phyloP scores from a whole-genome alignment of 2,888 invertebrate genomes.

The Tolmerus cingulatus region DNA sequence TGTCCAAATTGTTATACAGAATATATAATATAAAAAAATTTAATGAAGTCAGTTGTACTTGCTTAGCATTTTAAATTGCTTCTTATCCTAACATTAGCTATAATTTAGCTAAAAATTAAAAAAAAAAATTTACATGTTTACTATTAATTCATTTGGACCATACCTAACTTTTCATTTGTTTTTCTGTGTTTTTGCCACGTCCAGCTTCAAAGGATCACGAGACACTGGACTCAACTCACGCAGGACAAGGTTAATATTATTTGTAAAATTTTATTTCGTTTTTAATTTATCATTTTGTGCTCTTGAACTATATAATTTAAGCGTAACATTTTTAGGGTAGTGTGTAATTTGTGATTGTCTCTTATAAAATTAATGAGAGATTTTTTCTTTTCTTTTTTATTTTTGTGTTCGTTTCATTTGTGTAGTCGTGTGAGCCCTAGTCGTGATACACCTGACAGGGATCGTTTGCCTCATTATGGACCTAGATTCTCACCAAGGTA shows the following conservation, averaged over 20 bases:
- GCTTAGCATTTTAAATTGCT: background rate
- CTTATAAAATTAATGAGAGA: background rate
- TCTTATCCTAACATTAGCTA: background rate
- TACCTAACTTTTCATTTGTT: background rate
- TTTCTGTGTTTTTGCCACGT: conserved; percentile 39
- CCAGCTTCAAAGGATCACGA: conserved; percentile 72
- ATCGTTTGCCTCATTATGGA: conserved; percentile 85
- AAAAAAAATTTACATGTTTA: background rate
- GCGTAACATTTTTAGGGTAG: background rate
- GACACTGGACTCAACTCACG: conserved; percentile 66
- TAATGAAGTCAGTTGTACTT: background rate
- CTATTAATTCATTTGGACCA: background rate
- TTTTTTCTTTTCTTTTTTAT: conserved; percentile 3
- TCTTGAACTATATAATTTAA: conserved; percentile 4
- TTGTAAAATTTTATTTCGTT: conserved; percentile 39
- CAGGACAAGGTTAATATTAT: conserved; percentile 60
- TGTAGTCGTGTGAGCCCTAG: conserved; percentile 88
- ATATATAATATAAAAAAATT: background rate
- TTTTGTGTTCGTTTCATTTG: conserved; percentile 34
- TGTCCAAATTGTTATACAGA: no score
- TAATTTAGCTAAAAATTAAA: background rate
- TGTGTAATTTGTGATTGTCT: conserved; percentile 20
- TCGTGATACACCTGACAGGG: conserved; percentile 83
- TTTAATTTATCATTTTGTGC: background rate
- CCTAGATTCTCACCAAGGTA: conserved; percentile 82